Evolutionary conservation across 2,797 vertebrate genomes (phyloP).

Genomic region (Neosilurus hyrtlii): DNA sequence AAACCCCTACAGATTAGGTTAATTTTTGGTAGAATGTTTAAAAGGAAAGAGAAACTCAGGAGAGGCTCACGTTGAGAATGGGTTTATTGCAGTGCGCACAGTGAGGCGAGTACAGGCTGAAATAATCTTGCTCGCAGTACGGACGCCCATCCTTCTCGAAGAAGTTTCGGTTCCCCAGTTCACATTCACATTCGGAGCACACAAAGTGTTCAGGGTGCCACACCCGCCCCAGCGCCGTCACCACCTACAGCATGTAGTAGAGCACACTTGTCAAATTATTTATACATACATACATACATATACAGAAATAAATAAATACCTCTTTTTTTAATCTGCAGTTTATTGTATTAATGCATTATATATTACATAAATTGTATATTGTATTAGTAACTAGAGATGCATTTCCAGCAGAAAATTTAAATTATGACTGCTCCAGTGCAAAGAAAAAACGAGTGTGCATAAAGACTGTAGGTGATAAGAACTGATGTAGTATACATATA

Average conservation of each 20-base stretch:
- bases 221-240: conserved; percentile 84
- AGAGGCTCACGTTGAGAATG: conserved; percentile 79
- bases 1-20: not conserved
- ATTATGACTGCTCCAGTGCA: too few species aligned
- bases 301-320: not conserved
- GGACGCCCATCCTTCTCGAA: conserved; percentile 89
- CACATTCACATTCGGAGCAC: conserved; percentile 81
- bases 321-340: not conserved
- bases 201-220: conserved; percentile 94
- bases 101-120: conserved; percentile 86
- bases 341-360: not conserved
- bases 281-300: not conserved
- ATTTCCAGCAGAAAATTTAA: too few species aligned
- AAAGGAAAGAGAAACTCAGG: not conserved
- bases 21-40: not conserved
- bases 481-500: too few species aligned
- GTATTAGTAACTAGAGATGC: not conserved
- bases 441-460: too few species aligned
- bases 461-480: too few species aligned
- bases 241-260: conserved; percentile 71
- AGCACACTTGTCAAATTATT: not conserved
- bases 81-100: conserved; percentile 87
- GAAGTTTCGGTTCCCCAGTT: conserved; percentile 88
- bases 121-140: conserved; percentile 90
- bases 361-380: not conserved